Evolutionary conservation across 2,113 vertebrate genomes (phyloP).

Genomic region (Lophotis ruficrista): DNA sequence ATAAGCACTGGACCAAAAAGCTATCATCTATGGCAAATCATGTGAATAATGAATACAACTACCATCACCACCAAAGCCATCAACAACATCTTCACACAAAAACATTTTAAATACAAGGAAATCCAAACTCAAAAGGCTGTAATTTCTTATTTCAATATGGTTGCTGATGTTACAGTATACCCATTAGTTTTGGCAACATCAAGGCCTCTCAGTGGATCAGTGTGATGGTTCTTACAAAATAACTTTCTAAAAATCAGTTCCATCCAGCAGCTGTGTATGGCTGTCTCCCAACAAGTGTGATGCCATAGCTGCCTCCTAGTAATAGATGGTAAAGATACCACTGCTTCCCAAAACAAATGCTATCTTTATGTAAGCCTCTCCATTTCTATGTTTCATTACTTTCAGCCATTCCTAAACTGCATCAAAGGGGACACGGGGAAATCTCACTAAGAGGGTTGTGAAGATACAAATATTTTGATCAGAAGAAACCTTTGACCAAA

Average conservation of each 20-base stretch:
- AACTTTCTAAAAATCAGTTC: neutral
- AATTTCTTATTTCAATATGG: neutral
- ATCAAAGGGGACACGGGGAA: neutral
- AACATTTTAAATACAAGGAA: neutral
- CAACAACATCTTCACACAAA: neutral
- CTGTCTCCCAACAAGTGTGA: neutral
- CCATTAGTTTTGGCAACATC: neutral
- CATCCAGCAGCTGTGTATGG: neutral
- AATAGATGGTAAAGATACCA: neutral
- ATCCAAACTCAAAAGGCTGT: neutral
- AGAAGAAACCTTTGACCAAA: neutral
- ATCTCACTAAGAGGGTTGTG: neutral
- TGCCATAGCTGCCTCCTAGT: neutral
- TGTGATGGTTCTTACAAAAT: neutral
- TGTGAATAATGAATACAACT: fast-evolving
- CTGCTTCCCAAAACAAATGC: neutral
- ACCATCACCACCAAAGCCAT: neutral
- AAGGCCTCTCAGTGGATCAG: neutral
- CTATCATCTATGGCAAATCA: neutral
- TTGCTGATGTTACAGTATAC: neutral
- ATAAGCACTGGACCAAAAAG: neutral
- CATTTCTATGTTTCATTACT: neutral
- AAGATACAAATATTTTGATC: neutral
- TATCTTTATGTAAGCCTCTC: neutral
- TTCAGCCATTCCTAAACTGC: neutral